Percentiles rank a stretch among this genome's conserved stretches.
phyloP scores from a whole-genome alignment of 1,140 invertebrate genomes.

The Leptinotarsa undecemlineata region DNA sequence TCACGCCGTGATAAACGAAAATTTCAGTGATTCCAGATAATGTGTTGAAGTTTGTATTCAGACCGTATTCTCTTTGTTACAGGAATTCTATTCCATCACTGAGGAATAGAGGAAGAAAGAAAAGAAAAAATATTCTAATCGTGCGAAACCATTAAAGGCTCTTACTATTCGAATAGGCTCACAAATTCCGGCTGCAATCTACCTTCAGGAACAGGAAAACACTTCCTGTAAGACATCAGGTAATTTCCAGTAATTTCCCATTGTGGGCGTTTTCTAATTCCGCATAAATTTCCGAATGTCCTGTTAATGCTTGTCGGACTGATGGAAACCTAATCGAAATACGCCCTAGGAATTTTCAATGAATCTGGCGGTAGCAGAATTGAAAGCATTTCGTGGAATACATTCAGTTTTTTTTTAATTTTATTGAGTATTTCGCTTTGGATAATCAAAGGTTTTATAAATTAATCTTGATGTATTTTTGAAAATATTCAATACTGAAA shows the following conservation, averaged over 20 bases:
- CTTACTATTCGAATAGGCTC: constrained; percentile 7
- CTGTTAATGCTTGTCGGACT: constrained; percentile 18
- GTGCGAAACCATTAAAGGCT: neutral
- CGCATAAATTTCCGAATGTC: constrained; percentile 22
- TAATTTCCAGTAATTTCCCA: constrained; percentile 26
- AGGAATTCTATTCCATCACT: no score
- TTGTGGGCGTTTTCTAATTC: constrained; percentile 23
- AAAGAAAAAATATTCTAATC: neutral
- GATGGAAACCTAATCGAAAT: constrained; percentile 21
- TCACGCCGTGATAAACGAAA: no score
- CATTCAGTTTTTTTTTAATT: neutral
- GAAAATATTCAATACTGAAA: no score
- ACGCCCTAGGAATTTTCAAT: constrained; percentile 14
- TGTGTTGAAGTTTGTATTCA: no score
- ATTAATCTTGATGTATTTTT: no score
- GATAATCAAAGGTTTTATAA: no score
- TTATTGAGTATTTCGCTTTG: neutral
- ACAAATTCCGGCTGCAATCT: constrained; percentile 18
- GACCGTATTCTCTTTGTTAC: no score
- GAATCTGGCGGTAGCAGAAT: neutral
- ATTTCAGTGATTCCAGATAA: no score
- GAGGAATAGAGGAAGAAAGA: no score
- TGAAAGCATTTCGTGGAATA: neutral
- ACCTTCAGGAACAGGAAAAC: constrained; percentile 6
- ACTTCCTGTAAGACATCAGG: constrained; percentile 26